Conservation (phyloP, 2,888 invertebrate species). For the Xanthorhoe spadicearia region DNA sequence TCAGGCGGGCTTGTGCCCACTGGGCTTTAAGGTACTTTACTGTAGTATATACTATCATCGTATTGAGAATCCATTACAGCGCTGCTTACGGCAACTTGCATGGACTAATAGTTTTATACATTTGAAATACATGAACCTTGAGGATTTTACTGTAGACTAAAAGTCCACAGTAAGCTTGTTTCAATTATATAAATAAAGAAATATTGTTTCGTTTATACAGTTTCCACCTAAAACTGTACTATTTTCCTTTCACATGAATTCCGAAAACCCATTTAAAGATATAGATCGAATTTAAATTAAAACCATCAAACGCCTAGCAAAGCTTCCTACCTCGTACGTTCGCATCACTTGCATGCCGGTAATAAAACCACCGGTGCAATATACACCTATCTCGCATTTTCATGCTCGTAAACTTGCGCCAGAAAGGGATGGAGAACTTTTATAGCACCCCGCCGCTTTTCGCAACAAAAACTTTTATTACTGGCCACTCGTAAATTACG, state of each 20-base stretch:
- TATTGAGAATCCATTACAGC: too few species aligned
- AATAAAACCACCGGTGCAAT: conserved; percentile 77
- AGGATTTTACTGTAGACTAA: too few species aligned
- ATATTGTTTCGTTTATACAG: background rate
- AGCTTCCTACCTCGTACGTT: conserved; percentile 48
- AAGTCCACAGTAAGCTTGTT: too few species aligned
- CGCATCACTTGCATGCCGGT: conserved; percentile 60
- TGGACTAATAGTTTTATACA: too few species aligned
- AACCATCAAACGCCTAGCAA: conserved; percentile 44
- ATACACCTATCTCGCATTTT: conserved; percentile 76
- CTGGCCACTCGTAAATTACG: conserved; percentile 79
- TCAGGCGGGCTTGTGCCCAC: too few species aligned
- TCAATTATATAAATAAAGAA: too few species aligned
- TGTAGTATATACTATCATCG: too few species aligned
- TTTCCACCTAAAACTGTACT: background rate
- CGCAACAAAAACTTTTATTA: conserved; percentile 82
- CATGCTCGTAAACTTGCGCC: conserved; percentile 70
- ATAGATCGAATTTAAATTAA: conserved; percentile 38
- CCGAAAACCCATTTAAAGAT: conserved; percentile 28
- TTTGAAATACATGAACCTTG: too few species aligned
- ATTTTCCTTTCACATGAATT: background rate
- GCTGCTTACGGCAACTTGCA: too few species aligned
- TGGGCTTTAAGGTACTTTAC: too few species aligned
- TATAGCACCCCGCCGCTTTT: conserved; percentile 72
- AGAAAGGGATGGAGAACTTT: conserved; percentile 72